Evolutionary conservation across 1,140 invertebrate genomes (phyloP).

Genomic region (Sminthurides bifidus): DNA sequence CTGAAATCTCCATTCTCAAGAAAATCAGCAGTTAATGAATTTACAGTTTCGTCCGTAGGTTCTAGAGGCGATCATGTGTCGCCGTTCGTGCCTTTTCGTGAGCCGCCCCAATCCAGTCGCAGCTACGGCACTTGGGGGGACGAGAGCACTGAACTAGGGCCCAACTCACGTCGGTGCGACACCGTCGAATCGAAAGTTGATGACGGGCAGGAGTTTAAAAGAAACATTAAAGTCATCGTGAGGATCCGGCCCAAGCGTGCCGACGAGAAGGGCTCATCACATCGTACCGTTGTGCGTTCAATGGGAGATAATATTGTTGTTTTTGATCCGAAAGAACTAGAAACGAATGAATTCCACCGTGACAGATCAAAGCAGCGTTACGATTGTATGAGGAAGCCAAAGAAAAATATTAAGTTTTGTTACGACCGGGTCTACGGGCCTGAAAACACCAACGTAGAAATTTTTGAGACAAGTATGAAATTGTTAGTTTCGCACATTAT

Average conservation of each 20-base stretch:
- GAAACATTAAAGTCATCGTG: constrained; percentile 59
- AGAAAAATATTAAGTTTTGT: constrained; percentile 74
- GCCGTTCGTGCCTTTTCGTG: no score
- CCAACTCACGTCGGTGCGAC: not conserved
- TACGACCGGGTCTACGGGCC: constrained; percentile 74
- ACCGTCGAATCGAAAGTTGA: not conserved
- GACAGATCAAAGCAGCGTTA: constrained; percentile 55
- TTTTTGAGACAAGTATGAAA: constrained; percentile 65
- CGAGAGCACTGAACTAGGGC: no score
- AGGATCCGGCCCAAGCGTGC: constrained; percentile 60
- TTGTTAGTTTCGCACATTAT: constrained; percentile 58
- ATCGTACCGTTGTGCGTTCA: constrained; percentile 6
- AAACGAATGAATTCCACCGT: constrained; percentile 62
- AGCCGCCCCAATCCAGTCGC: no score
- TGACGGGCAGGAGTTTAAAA: not conserved
- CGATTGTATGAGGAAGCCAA: constrained; percentile 59
- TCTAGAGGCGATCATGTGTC: no score
- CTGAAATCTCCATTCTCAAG: no score
- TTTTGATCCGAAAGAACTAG: constrained; percentile 78
- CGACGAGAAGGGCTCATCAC: constrained; percentile 40
- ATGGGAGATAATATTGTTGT: constrained; percentile 60
- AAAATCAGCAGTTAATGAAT: no score
- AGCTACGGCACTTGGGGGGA: no score
- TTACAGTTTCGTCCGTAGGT: no score
- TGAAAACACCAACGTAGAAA: constrained; percentile 52